Base-by-base conservation (phyloP, 2,888 invertebrate species). In the Sphaeridia pumilis region DNA sequence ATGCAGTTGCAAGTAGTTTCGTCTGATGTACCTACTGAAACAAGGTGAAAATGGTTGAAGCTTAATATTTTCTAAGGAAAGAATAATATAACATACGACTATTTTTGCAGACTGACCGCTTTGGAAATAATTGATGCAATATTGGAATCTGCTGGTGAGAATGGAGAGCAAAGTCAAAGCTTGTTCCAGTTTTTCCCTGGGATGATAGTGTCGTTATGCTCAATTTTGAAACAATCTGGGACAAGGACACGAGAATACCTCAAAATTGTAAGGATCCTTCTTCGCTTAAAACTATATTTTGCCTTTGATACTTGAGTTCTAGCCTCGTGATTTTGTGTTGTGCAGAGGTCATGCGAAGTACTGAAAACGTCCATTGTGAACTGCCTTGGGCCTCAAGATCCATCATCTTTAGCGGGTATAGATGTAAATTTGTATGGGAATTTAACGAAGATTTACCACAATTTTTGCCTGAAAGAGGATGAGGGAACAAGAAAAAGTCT, bases 181-280 rank as follows among this genome's bases (percentile, higher is more conserved):
- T 20, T 64, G 1, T 60, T 51, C 36, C 56, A 46, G 17, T 64
- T 64, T 51, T 53, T 64, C 21, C 63, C 63, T 10, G 63, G 63
- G 21, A 57, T 61, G 21, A 49, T 57, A 7, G 50, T 54, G 4
- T 47, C 41, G 35, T 34, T 61, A 14, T 48, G 58, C 10, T n/a
- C n/a, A n/a, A n/a, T n/a, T n/a, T n/a, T n/a, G n/a, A n/a, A n/a
- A n/a, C n/a, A n/a, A n/a, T n/a, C n/a, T n/a, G n/a, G n/a, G n/a
- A n/a, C n/a, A n/a, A n/a, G n/a, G n/a, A n/a, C n/a, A n/a, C n/a
- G n/a, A n/a, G n/a, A n/a, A n/a, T n/a, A n/a, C n/a, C n/a, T n/a
- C n/a, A n/a, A n/a, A n/a, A n/a, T n/a, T n/a, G 59, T 59, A 49
- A 56, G n/a, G n/a, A 17, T 17, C 5, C 5, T 17, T 38, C 5